Evolutionary conservation across 2,888 invertebrate species (phyloP), one percentile per base, ranked within the genome.

Genomic region (Parochlus steinenii): DNA sequence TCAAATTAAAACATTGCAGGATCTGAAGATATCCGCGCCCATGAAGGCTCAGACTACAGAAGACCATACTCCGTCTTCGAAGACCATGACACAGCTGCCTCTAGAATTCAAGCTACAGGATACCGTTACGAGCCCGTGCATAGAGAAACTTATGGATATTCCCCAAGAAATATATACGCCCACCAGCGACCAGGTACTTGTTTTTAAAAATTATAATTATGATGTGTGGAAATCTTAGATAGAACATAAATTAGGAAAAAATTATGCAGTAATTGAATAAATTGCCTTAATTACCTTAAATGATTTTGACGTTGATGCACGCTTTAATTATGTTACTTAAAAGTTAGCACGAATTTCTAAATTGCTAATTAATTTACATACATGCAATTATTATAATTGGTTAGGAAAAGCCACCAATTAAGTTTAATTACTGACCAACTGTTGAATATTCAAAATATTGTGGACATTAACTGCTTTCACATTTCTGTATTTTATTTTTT

Each of bases 41-140:
- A 81, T 55, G 86, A 86, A 52, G 67, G 77, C 50, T 74, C 72
- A 61, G 80, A 81, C 47, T 75, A 80, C 54, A 71, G 57, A 64
- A 36, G 71, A 56, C 65, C 71, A 52, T 83, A 67, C 67, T 83
- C 83, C 50, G 85, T 86, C 70, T 86, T 71, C 62, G 83, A 85
- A 57, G 82, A 83, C 58, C 83, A 85, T 47, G 60, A 71, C 43
- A 74, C 67, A 51, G 79, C 83, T 46, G 71, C 74, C 46, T 83
- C 83, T 60, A 76, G 86, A 61, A 82, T 87, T 65, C 69, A 75
- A 55, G 77, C 79, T 39, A 80, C 82, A 54, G 86, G 86, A 52
- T 86, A 86, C 73, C 79, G 85, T 64, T 86, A 86, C 67, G 68
- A 81, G 62, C 86, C 86, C 48, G 78, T 87, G 50, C 85, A 85